Evolutionary conservation across 2,888 invertebrate genomes (phyloP).

Genomic region (Laothoe populi): DNA sequence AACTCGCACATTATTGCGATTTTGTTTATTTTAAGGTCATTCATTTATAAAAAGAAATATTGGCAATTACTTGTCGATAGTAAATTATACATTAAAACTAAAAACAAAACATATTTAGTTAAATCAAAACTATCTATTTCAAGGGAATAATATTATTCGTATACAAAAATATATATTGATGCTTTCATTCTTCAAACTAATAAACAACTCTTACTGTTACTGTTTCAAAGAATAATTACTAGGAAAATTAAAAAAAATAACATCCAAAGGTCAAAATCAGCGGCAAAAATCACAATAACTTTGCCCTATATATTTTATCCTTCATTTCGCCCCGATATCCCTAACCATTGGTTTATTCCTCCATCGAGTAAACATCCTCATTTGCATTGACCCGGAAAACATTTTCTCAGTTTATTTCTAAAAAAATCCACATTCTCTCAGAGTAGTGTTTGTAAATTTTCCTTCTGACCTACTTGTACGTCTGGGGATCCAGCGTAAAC

Average conservation of each 20-base stretch:
- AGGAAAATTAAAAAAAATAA: slow-evolving; percentile 1
- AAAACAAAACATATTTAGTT: too few relatives aligned
- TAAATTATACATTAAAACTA: too few relatives aligned
- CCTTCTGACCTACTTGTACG: slow-evolving; percentile 83
- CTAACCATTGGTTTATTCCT: slow-evolving; percentile 36
- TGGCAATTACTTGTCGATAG: too few relatives aligned
- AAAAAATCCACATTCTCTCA: slow-evolving; percentile 69
- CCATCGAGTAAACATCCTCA: slow-evolving; percentile 67
- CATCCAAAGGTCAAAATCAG: slow-evolving; percentile 1
- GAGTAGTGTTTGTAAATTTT: slow-evolving; percentile 83
- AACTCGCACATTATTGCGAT: too few relatives aligned
- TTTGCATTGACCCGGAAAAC: slow-evolving; percentile 78
- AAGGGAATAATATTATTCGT: too few relatives aligned
- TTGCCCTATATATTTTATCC: slow-evolving; percentile 10
- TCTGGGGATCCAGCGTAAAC: slow-evolving; percentile 62
- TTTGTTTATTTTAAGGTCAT: neutral
- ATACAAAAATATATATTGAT: neutral
- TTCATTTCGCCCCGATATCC: slow-evolving; percentile 10
- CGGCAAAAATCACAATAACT: slow-evolving; percentile 16
- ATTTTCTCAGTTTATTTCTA: slow-evolving; percentile 69
- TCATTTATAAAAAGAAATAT: neutral
- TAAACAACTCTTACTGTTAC: neutral
- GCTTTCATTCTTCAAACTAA: neutral
- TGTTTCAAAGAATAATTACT: neutral
- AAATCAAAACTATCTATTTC: too few relatives aligned